phyloP scores from a whole-genome alignment of 2,113 vertebrate genomes.

The Eleginops maclovinus region DNA sequence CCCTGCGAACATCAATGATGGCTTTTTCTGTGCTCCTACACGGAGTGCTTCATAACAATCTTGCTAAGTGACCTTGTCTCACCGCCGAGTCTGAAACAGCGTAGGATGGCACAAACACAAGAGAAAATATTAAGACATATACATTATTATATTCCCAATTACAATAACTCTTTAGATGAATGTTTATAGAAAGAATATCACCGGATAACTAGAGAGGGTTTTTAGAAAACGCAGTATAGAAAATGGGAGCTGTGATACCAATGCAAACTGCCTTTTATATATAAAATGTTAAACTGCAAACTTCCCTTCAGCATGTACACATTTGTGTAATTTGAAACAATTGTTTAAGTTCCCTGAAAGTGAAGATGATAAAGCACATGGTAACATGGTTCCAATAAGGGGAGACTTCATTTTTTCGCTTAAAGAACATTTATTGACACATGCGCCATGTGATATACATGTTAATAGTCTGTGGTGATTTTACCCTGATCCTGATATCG shows the following conservation, averaged over 20 bases:
- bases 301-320: too few species aligned
- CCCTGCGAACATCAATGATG: slow-evolving; percentile 10
- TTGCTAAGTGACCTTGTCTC: slow-evolving; percentile 34
- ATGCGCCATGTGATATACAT: too few species aligned
- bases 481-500: too few species aligned
- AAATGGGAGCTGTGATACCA: slow-evolving; percentile 5
- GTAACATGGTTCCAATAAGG: too few species aligned
- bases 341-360: too few species aligned
- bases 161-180: neutral
- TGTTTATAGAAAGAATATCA: slow-evolving; percentile 5
- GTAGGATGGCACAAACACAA: neutral
- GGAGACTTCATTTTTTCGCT: too few species aligned
- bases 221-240: slow-evolving; percentile 7
- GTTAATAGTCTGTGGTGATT: too few species aligned
- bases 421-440: too few species aligned
- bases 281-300: neutral
- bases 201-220: slow-evolving; percentile 3
- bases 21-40: slow-evolving; percentile 15
- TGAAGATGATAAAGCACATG: too few species aligned
- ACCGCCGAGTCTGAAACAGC: neutral
- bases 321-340: too few species aligned
- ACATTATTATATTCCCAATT: neutral
- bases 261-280: slow-evolving; percentile 15
- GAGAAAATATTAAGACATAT: neutral
- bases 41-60: slow-evolving; percentile 6